A percentile compares a stretch with the other conserved stretches of the same genome.
Evolutionary conservation across 2,888 invertebrate species (phyloP).

Genomic region (Eugnorisma glareosa): DNA sequence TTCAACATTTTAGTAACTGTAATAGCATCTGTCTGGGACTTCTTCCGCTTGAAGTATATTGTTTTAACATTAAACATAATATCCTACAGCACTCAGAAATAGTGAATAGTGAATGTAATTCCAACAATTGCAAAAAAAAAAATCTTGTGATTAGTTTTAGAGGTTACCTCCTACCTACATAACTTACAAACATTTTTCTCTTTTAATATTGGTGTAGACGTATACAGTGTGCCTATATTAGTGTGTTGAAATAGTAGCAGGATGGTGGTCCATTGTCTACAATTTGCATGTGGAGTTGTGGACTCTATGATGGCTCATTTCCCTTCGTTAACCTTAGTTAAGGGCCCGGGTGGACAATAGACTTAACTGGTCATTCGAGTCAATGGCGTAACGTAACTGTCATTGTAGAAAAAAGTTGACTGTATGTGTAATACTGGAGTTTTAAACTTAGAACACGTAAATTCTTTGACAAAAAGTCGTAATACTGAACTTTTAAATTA

Average conservation of each 20-base stretch:
- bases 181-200: not conserved
- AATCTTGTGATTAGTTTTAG: not conserved
- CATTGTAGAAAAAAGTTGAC: slow-evolving; percentile 8
- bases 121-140: not conserved
- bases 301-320: slow-evolving; percentile 55
- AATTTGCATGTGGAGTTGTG: slow-evolving; percentile 34
- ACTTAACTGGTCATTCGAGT: slow-evolving; percentile 37
- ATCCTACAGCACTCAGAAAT: not conserved
- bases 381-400: slow-evolving; percentile 41
- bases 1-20: not conserved
- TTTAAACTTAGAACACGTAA: slow-evolving; percentile 11
- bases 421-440: not conserved
- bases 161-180: not conserved
- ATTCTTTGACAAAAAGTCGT: not conserved
- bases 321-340: slow-evolving; percentile 61
- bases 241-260: slow-evolving; percentile 19
- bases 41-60: not conserved
- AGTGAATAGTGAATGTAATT: not conserved
- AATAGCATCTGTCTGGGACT: not conserved
- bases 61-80: not conserved
- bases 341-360: slow-evolving; percentile 46
- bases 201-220: not conserved
- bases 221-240: not conserved
- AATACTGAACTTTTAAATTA: not conserved
- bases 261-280: slow-evolving; percentile 35